phyloP scores from a whole-genome alignment of 2,797 vertebrate species.

The Delichon dasypus region DNA sequence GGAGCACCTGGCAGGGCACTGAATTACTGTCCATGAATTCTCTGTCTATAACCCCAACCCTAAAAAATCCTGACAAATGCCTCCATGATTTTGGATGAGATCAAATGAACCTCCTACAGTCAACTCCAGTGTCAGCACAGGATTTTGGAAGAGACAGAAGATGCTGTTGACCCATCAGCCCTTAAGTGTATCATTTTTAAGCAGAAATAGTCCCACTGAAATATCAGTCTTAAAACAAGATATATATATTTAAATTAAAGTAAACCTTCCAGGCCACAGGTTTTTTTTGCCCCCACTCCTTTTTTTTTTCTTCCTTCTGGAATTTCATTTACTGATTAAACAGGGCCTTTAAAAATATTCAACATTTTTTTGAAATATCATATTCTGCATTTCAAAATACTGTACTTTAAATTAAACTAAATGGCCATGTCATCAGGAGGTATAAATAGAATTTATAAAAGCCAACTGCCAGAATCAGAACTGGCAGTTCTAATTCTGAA shows the following conservation, averaged over 20 bases:
- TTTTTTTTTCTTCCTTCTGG: neutral
- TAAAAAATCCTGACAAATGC: neutral
- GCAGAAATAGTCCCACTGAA: neutral
- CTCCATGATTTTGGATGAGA: neutral
- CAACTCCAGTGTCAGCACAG: neutral
- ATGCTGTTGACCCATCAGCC: neutral
- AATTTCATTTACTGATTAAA: neutral
- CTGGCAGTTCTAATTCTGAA: neutral
- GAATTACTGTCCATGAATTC: neutral
- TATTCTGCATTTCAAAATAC: neutral
- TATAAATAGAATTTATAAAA: neutral
- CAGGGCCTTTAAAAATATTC: neutral
- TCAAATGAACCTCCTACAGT: neutral
- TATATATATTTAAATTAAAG: neutral
- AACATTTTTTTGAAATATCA: neutral
- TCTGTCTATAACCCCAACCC: neutral
- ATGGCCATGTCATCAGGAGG: neutral
- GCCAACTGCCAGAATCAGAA: neutral
- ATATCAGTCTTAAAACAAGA: neutral
- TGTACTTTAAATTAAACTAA: neutral
- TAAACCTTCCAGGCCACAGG: neutral
- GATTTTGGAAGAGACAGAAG: neutral
- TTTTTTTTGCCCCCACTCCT: fast-evolving
- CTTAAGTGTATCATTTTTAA: neutral
- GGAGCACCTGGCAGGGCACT: neutral